These are phyloP conservation scores for Tetragonisca angustula DNA, from an alignment of 2,888 invertebrate species.

Conservation along the genomic window DNA sequence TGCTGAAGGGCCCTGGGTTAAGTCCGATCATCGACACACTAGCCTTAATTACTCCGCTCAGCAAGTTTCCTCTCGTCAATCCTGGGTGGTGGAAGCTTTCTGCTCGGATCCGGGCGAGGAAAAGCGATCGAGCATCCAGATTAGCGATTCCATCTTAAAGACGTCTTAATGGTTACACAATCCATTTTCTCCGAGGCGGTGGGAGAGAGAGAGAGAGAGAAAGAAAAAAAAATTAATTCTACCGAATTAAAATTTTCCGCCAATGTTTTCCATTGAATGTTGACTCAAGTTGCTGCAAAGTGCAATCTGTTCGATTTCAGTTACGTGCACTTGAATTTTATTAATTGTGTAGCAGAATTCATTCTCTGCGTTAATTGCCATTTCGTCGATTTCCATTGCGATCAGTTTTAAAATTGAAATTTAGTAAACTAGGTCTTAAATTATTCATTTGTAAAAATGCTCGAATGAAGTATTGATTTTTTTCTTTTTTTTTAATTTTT, in stretches of 20 bases:
- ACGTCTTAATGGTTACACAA: constrained; percentile 9
- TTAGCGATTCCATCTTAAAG: constrained; percentile 21
- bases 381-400: neutral
- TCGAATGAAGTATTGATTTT: neutral
- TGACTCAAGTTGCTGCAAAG: neutral
- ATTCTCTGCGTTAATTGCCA: too few species aligned
- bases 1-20: constrained; percentile 18
- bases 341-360: too few species aligned
- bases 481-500: neutral
- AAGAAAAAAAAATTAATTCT: neutral
- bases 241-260: neutral
- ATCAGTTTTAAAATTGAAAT: neutral
- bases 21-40: constrained; percentile 51
- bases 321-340: neutral
- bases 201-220: too few species aligned
- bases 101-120: neutral
- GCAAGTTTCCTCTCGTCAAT: constrained; percentile 27
- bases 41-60: constrained; percentile 40
- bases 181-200: neutral
- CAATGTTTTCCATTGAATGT: neutral
- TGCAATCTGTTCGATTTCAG: neutral
- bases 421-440: neutral
- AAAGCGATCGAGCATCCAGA: constrained; percentile 16
- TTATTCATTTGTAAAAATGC: neutral
- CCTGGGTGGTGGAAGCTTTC: neutral